Evolutionary conservation across 1,140 invertebrate genomes (phyloP).

Genomic region (Drosophila erecta): DNA sequence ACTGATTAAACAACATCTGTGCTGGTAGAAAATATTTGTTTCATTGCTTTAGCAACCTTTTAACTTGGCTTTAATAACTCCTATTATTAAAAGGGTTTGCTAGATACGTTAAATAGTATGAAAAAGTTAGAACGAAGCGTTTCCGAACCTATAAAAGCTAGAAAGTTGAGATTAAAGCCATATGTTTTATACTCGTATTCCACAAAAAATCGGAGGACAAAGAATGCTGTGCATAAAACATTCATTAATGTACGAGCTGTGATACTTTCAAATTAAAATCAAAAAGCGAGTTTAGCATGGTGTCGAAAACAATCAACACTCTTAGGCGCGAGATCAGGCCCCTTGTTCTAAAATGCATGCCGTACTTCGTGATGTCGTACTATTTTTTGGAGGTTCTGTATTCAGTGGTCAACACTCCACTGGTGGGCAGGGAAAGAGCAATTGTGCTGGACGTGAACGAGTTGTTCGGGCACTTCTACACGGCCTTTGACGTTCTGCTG

Average conservation of each 20-base stretch:
- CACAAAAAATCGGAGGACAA: neutral
- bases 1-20: neutral
- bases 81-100: no score
- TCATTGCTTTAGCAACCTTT: no score
- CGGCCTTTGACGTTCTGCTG: slow-evolving; percentile 13
- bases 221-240: neutral
- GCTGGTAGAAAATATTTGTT: no score
- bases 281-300: neutral
- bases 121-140: no score
- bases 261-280: neutral
- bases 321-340: neutral
- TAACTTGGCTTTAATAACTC: no score
- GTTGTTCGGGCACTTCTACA: slow-evolving; percentile 17
- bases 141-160: no score
- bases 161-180: no score
- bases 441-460: slow-evolving; percentile 13
- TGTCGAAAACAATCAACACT: neutral
- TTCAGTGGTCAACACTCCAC: neutral
- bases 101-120: no score
- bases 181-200: no score
- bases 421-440: slow-evolving; percentile 10
- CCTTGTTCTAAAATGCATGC: slow-evolving; percentile 1
- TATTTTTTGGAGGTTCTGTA: slow-evolving; percentile 20
- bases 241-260: neutral
- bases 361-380: slow-evolving; percentile 16